These are phyloP conservation scores for Microcebus murinus DNA, from an alignment of 2,113 vertebrate genomes.

Conservation along the genomic window DNA sequence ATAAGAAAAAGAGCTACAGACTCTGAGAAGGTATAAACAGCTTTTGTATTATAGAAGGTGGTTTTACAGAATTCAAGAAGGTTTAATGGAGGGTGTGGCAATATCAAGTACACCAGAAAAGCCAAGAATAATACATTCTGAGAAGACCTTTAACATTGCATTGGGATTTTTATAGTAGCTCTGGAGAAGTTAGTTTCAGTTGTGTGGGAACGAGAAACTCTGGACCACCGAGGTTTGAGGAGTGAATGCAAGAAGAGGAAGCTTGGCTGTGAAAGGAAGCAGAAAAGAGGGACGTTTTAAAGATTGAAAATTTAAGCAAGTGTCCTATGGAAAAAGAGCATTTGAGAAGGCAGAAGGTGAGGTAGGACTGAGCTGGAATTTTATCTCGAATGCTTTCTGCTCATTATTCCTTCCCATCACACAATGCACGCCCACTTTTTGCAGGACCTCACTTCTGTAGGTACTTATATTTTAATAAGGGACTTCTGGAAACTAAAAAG, in stretches of 20 bases:
- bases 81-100: neutral
- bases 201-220: neutral
- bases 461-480: neutral
- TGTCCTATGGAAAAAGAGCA: neutral
- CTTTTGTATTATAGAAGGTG: neutral
- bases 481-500: neutral
- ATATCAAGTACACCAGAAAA: neutral
- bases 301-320: neutral
- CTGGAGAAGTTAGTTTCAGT: neutral
- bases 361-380: neutral
- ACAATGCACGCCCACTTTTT: neutral
- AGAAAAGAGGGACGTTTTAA: neutral
- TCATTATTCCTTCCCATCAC: neutral
- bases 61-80: neutral
- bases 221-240: neutral
- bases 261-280: constrained; percentile 13
- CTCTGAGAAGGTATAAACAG: neutral
- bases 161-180: neutral
- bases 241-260: neutral
- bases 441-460: neutral
- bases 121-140: neutral
- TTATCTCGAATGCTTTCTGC: neutral
- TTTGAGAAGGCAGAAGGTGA: neutral
- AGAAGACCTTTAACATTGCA: neutral
- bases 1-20: neutral